Conservation (phyloP, 2,113 vertebrate species). For the Platichthys flesus region DNA sequence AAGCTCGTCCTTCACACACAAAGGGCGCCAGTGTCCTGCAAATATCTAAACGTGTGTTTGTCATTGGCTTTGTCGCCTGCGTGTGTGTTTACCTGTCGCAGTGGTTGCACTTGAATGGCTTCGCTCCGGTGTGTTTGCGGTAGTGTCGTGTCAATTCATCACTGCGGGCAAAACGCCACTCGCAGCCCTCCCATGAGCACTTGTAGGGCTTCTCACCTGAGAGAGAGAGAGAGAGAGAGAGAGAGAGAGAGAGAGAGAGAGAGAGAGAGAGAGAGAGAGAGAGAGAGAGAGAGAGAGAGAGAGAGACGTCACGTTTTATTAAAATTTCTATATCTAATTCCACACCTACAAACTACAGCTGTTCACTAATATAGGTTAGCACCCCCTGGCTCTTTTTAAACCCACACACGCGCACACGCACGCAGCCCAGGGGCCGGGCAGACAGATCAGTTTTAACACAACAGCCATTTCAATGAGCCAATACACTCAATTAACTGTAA, state of each 20-base stretch:
- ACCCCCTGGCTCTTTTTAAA: constrained; percentile 41
- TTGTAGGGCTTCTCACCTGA: constrained; percentile 91
- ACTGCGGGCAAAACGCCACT: constrained; percentile 95
- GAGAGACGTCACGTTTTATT: constrained; percentile 55
- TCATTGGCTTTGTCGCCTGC: not conserved
- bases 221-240: constrained; percentile 15
- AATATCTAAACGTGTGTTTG: not conserved
- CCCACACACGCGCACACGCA: constrained; percentile 4
- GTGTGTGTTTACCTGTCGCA: constrained; percentile 89
- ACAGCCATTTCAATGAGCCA: constrained; percentile 73
- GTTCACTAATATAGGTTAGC: constrained; percentile 61
- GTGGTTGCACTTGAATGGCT: constrained; percentile 98
- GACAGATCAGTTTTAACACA: constrained; percentile 57
- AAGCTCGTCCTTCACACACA: not conserved
- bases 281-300: not conserved
- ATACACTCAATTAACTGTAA: constrained; percentile 75
- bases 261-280: not conserved
- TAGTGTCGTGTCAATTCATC: constrained; percentile 96
- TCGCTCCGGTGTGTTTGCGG: constrained; percentile 97
- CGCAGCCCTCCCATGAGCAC: constrained; percentile 96
- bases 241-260: not conserved
- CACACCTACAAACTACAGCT: constrained; percentile 63
- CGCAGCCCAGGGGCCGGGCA: constrained; percentile 31
- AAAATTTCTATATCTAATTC: constrained; percentile 59
- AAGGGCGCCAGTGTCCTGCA: not conserved